Evolutionary conservation across 2,888 invertebrate genomes (phyloP).

Genomic region (Lasioglossum marginatum): DNA sequence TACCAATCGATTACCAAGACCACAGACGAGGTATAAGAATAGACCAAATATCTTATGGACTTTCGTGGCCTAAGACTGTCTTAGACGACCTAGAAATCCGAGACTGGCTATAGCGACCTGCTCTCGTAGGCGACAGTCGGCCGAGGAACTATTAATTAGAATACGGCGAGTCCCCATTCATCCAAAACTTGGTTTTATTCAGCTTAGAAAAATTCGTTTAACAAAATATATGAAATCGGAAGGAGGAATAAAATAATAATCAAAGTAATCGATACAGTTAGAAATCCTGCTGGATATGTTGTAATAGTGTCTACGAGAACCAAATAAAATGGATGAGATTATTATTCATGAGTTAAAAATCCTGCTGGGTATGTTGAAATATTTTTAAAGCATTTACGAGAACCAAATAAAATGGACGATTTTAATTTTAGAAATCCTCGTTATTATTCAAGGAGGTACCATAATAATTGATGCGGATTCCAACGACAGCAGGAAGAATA

Average conservation of each 20-base stretch:
- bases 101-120: neutral
- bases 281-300: too few species aligned
- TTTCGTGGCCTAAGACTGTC: neutral
- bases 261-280: too few species aligned
- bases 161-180: neutral
- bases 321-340: too few species aligned
- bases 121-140: neutral
- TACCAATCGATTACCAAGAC: constrained; percentile 47
- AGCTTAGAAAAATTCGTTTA: too few species aligned
- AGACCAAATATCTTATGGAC: constrained; percentile 7
- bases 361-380: too few species aligned
- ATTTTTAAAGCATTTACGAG: too few species aligned
- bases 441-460: constrained; percentile 4
- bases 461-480: constrained; percentile 48
- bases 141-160: neutral
- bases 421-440: neutral
- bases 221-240: too few species aligned
- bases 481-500: constrained; percentile 45
- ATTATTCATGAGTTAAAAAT: too few species aligned
- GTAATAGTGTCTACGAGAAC: too few species aligned
- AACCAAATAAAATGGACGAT: neutral
- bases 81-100: neutral
- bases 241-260: too few species aligned
- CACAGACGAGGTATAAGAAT: constrained; percentile 9
- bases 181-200: neutral